These are phyloP conservation scores for Sylvietta virens DNA, from an alignment of 2,113 vertebrate species.

Conservation along the genomic window DNA sequence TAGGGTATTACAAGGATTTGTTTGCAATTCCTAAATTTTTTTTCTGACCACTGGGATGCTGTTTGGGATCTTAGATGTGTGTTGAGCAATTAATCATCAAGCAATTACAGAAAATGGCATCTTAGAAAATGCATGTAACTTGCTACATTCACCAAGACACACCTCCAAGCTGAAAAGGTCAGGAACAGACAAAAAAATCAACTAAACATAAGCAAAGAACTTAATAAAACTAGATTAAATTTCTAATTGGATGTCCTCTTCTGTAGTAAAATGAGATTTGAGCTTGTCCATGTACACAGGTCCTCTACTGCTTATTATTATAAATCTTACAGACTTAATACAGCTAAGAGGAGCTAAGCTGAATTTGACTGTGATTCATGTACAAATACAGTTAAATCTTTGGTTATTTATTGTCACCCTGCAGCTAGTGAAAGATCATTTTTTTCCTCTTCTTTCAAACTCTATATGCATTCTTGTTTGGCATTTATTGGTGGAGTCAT, in stretches of 20 bases:
- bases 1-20: background rate
- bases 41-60: background rate
- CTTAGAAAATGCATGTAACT: background rate
- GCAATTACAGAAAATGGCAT: background rate
- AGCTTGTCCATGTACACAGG: background rate
- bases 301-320: background rate
- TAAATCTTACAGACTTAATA: background rate
- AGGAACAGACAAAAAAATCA: background rate
- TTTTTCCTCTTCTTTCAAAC: background rate
- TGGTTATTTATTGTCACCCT: background rate
- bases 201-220: background rate
- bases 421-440: background rate
- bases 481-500: background rate
- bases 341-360: background rate
- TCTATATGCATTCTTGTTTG: background rate
- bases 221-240: background rate
- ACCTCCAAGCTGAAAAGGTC: background rate
- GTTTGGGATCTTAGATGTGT: background rate
- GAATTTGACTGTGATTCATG: background rate
- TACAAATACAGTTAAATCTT: background rate
- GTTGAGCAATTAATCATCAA: background rate
- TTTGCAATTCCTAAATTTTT: background rate
- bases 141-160: background rate
- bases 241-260: background rate
- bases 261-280: background rate